A percentile compares a stretch with the other conserved stretches of the same genome.
Evolutionary conservation across 2,888 invertebrate species (phyloP).

Genomic region (Uropetala carovei): DNA sequence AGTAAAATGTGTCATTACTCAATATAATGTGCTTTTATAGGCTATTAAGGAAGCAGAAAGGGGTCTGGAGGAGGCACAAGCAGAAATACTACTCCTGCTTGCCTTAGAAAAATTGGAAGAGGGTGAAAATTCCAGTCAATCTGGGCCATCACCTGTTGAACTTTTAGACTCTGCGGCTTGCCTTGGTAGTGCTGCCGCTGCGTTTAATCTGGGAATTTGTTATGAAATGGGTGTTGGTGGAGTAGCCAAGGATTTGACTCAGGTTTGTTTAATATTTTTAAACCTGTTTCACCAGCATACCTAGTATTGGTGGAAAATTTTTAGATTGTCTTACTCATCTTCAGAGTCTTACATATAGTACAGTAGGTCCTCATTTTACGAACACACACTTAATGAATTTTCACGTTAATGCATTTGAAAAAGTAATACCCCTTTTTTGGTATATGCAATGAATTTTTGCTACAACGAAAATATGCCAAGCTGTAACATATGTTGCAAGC

Average conservation of each 20-base stretch:
- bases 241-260: constrained; percentile 77
- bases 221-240: constrained; percentile 84
- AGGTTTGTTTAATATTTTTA: constrained; percentile 73
- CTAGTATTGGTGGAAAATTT: not conserved
- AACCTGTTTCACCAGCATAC: not conserved
- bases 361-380: no score
- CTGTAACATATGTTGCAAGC: no score
- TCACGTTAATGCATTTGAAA: no score
- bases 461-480: no score
- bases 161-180: constrained; percentile 79
- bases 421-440: no score
- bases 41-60: constrained; percentile 70
- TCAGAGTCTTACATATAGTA: no score
- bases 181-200: constrained; percentile 80
- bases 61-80: constrained; percentile 73
- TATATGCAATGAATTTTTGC: no score
- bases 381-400: no score
- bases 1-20: not conserved
- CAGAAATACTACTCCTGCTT: constrained; percentile 78
- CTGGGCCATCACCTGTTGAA: constrained; percentile 75
- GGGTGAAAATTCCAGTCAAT: constrained; percentile 75
- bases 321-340: not conserved
- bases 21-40: constrained; percentile 60
- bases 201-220: constrained; percentile 83
- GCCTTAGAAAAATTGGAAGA: constrained; percentile 80